phyloP scores from a whole-genome alignment of 2,113 vertebrate species.

The Antechinus flavipes region DNA sequence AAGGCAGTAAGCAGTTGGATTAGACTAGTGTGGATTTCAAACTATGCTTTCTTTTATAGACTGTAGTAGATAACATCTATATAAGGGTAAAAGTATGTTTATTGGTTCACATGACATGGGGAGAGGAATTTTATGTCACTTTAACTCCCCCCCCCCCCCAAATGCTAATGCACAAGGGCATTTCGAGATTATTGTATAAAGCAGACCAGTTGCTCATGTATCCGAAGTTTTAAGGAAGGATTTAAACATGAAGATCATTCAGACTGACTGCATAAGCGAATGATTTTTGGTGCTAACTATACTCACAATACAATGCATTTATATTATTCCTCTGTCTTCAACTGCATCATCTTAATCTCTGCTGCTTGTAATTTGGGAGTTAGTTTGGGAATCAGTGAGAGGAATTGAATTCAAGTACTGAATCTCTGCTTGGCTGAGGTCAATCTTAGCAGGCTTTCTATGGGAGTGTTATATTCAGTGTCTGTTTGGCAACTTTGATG shows the following conservation, averaged over 20 bases:
- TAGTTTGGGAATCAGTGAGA: background rate
- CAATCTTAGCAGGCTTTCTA: background rate
- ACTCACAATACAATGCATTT: background rate
- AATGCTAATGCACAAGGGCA: background rate
- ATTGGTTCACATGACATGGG: background rate
- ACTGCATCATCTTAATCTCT: background rate
- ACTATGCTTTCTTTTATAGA: background rate
- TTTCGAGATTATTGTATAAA: background rate
- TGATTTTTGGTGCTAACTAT: background rate
- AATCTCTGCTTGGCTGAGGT: background rate
- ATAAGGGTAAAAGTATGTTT: background rate
- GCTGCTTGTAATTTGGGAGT: background rate
- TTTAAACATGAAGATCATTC: background rate
- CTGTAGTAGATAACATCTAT: background rate
- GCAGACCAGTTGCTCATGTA: background rate
- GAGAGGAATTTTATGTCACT: background rate
- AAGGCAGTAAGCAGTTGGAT: background rate
- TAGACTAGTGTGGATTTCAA: background rate
- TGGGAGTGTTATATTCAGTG: background rate
- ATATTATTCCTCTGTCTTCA: background rate
- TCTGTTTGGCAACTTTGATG: background rate
- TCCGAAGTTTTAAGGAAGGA: background rate
- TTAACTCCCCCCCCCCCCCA: background rate
- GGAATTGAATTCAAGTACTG: background rate
- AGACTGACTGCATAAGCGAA: background rate